Percentiles rank a stretch among this genome's conserved stretches.
These are phyloP conservation scores for Apodemus speciosus DNA, from an alignment of 2,113 vertebrate species.

Conservation along the genomic window DNA sequence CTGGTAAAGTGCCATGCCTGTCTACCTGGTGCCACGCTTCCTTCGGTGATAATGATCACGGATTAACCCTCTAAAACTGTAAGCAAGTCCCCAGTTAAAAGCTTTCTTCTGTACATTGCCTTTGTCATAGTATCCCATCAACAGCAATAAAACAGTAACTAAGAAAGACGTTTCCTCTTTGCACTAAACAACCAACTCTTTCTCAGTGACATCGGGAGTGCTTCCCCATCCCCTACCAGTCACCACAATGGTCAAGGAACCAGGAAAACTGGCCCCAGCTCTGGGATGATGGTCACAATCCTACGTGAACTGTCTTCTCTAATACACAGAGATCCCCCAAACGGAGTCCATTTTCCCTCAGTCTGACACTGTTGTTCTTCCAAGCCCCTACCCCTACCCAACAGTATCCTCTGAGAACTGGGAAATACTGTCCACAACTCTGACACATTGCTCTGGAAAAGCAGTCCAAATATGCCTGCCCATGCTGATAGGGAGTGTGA, in stretches of 20 bases:
- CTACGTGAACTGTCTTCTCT: rapidly evolving
- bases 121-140: neutral
- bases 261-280: neutral
- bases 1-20: neutral
- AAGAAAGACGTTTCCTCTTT: neutral
- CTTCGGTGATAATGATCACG: neutral
- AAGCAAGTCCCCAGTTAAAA: neutral
- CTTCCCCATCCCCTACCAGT: no score
- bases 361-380: neutral
- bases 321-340: neutral
- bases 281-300: rapidly evolving
- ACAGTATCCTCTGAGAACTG: rapidly evolving
- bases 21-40: neutral
- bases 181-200: neutral
- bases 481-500: rapidly evolving
- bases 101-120: no score
- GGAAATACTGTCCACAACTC: neutral
- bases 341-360: neutral
- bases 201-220: rapidly evolving
- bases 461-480: rapidly evolving
- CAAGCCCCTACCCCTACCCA: neutral
- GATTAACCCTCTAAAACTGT: neutral
- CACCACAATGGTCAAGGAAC: neutral
- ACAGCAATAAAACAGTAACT: neutral
- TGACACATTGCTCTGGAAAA: neutral